phyloP scores from a whole-genome alignment of 2,113 vertebrate genomes.

The Gymnorhina tibicen region DNA sequence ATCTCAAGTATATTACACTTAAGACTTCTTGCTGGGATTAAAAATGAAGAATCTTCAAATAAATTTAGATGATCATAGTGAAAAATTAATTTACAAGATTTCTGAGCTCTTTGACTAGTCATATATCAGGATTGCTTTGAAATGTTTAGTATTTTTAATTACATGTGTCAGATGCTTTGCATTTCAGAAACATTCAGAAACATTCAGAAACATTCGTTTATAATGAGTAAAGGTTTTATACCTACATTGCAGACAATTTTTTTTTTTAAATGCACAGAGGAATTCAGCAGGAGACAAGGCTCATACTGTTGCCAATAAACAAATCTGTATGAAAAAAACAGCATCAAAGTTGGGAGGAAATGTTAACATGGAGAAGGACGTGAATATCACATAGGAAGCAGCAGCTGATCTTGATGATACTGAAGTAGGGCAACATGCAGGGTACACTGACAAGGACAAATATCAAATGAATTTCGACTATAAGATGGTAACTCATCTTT shows the following conservation, averaged over 20 bases:
- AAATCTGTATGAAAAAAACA: not conserved
- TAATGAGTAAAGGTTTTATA: not conserved
- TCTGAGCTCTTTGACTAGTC: not conserved
- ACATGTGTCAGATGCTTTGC: not conserved
- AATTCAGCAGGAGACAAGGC: not conserved
- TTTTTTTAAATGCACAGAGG: not conserved
- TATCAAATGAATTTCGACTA: not conserved
- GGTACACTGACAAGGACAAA: not conserved
- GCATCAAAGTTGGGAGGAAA: not conserved
- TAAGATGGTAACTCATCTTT: not conserved
- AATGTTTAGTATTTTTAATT: not conserved
- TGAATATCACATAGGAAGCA: not conserved
- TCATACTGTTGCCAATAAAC: not conserved
- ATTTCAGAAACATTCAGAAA: conserved; percentile 19
- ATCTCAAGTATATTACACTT: not conserved
- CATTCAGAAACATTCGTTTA: not conserved
- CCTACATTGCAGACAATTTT: not conserved
- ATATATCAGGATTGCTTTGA: not conserved
- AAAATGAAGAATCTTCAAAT: conserved; percentile 8
- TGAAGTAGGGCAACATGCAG: not conserved
- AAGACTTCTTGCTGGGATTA: not conserved
- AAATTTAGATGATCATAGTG: not conserved
- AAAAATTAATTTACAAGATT: conserved; percentile 7
- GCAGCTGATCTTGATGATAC: not conserved
- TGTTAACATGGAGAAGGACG: not conserved